These are phyloP conservation scores for Carcina quercana DNA, from an alignment of 2,888 invertebrate genomes.

Conservation along the genomic window DNA sequence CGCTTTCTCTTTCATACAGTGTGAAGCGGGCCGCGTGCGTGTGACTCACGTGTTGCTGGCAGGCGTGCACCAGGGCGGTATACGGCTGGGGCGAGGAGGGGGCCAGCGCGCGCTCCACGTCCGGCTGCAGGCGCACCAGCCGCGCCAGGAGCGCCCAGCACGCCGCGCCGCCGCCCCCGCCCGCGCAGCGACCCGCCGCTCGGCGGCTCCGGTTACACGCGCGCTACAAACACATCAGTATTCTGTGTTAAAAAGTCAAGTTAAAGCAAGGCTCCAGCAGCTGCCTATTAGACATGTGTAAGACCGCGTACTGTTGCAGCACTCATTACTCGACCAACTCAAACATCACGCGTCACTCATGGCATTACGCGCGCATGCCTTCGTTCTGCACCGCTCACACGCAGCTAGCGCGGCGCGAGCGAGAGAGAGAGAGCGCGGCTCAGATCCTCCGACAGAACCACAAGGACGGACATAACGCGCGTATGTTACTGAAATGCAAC, in stretches of 20 bases:
- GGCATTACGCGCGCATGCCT: too few relatives aligned
- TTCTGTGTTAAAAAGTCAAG: background rate
- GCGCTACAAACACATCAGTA: slow-evolving; percentile 25
- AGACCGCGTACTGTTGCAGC: background rate
- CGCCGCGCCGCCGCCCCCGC: slow-evolving; percentile 37
- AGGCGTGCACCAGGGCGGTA: slow-evolving; percentile 18
- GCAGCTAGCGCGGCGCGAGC: too few relatives aligned
- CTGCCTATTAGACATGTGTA: background rate
- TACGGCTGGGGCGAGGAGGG: slow-evolving; percentile 21
- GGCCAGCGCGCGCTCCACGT: slow-evolving; percentile 32
- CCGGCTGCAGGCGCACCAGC: slow-evolving; percentile 48
- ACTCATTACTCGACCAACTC: too few relatives aligned
- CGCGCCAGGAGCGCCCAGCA: slow-evolving; percentile 55
- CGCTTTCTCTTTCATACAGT: background rate
- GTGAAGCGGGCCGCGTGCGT: background rate
- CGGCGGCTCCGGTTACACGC: slow-evolving; percentile 34
- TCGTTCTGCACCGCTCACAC: too few relatives aligned
- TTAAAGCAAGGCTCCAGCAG: background rate
- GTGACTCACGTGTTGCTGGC: slow-evolving; percentile 32
- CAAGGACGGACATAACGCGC: too few relatives aligned
- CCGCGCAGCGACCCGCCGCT: slow-evolving; percentile 30
- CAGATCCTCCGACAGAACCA: too few relatives aligned
- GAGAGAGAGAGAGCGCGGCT: too few relatives aligned
- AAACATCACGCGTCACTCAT: too few relatives aligned
- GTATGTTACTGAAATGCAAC: too few relatives aligned